A percentile compares a stretch with the other conserved stretches of the same genome.
Evolutionary conservation across 2,888 invertebrate genomes (phyloP).

Genomic region (Osmoderma eremita): DNA sequence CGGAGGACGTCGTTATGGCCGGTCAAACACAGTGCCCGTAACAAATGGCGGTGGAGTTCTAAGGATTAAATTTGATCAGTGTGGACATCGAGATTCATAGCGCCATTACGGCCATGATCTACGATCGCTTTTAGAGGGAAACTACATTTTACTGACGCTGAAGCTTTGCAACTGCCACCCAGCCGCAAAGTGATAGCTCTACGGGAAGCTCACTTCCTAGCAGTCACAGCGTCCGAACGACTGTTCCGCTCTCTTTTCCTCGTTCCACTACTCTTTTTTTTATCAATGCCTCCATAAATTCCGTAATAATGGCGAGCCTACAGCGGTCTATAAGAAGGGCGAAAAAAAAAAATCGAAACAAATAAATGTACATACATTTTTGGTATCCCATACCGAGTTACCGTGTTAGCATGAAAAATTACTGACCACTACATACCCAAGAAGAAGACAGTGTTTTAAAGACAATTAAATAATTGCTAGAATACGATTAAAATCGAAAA

Average conservation of each 20-base stretch:
- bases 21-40: slow-evolving; percentile 56
- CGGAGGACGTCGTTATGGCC: slow-evolving; percentile 55
- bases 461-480: too few species aligned
- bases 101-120: slow-evolving; percentile 65
- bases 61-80: slow-evolving; percentile 66
- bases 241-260: slow-evolving; percentile 34
- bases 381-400: slow-evolving; percentile 3
- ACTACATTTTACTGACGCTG: slow-evolving; percentile 53
- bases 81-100: slow-evolving; percentile 66
- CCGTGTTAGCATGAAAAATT: too few species aligned
- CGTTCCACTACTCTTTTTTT: slow-evolving; percentile 32
- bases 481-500: too few species aligned
- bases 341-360: slow-evolving; percentile 2
- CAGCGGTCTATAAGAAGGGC: not conserved
- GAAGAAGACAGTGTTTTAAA: too few species aligned
- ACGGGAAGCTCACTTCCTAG: slow-evolving; percentile 24
- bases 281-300: slow-evolving; percentile 41
- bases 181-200: slow-evolving; percentile 52
- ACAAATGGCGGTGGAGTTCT: slow-evolving; percentile 58
- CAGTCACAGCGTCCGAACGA: not conserved
- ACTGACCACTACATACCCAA: too few species aligned
- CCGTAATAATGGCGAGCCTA: slow-evolving; percentile 34
- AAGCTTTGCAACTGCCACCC: slow-evolving; percentile 52
- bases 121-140: slow-evolving; percentile 63
- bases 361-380: slow-evolving; percentile 22